Evolutionary conservation across 1,140 invertebrate genomes (phyloP).

Genomic region (Sesamia nonagrioides): DNA sequence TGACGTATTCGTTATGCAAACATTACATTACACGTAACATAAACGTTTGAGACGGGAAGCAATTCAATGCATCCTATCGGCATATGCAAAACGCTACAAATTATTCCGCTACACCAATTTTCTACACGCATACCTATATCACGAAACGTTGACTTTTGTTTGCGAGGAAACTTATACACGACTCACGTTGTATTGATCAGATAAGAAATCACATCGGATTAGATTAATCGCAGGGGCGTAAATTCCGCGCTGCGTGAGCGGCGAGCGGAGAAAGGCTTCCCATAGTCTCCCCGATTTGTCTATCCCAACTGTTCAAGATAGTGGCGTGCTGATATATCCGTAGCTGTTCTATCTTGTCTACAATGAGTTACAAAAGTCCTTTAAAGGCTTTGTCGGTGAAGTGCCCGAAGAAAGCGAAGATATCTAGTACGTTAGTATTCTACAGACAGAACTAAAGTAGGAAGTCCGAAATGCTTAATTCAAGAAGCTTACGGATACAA

Average conservation of each 20-base stretch:
- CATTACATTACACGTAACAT: constrained; percentile 52
- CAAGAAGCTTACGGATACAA: background rate
- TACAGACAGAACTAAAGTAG: background rate
- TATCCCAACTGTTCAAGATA: constrained; percentile 34
- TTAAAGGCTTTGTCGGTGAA: constrained; percentile 2
- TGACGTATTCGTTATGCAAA: constrained; percentile 47
- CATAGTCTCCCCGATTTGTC: constrained; percentile 54
- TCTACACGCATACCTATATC: constrained; percentile 54
- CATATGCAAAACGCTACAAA: constrained; percentile 57
- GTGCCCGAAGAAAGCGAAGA: constrained; percentile 29
- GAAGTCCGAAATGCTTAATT: background rate
- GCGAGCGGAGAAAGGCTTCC: constrained; percentile 57
- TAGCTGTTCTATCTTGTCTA: constrained; percentile 8
- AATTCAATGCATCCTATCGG: constrained; percentile 54
- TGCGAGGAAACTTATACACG: constrained; percentile 35
- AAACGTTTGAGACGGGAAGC: constrained; percentile 56
- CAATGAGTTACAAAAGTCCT: constrained; percentile 3
- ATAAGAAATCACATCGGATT: constrained; percentile 56
- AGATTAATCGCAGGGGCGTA: constrained; percentile 57
- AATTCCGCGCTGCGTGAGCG: constrained; percentile 55
- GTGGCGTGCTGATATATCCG: constrained; percentile 13
- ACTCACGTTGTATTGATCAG: constrained; percentile 41
- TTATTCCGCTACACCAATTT: constrained; percentile 57
- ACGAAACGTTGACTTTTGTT: constrained; percentile 30
- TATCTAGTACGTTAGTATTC: constrained; percentile 19